Evolutionary conservation across 2,888 invertebrate species (phyloP), one percentile per base, ranked within the genome.

Genomic region (Temnothorax ravouxi): DNA sequence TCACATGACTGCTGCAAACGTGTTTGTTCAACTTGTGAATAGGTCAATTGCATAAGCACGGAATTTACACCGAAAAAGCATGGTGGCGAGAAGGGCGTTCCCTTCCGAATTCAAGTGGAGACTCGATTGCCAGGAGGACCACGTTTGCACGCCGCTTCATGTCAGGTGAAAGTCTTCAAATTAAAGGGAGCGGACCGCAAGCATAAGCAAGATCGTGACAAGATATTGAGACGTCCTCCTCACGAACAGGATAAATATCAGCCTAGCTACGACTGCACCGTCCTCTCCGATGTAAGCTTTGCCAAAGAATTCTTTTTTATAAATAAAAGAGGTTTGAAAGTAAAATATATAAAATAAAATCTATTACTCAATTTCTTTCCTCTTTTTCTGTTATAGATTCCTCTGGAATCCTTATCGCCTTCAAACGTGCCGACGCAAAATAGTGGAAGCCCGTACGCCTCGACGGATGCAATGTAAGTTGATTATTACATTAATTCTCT

Each of bases 41-140:
- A 90, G 98, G 97, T 98, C 69, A 98, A 99, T 95, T 99, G 99
- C 95, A 99, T 99, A 92, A 99, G 99, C 86, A 99, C 99, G 0
- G 99, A 99, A 95, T 99, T 99, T 94, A 99, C 99, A 0, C 98
- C 99, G 0, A 99, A 99, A 95, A 99, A 99, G 93, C 99, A 99
- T 95, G 99, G 99, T 69, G 99, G 99, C 1, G 99, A 99, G 95
- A 99, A 99, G 94, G 99, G 99, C 0, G 99, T 99, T 0, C 99
- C 99, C 0, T 99, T 99, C 95, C 97, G 99, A 69, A 97, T 99
- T 88, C 99, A 99, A 95, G 97, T 99, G 89, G 99, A 99, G 95
- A 99, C 99, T 0, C 97, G 96, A 92, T 95, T 97, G 44, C 96
- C 97, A 3, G 95, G 95, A 29, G 96, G 96, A 25, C 95, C 93